Evolutionary conservation across 2,113 vertebrate genomes (phyloP).

Genomic region (Myiagra hebetior): DNA sequence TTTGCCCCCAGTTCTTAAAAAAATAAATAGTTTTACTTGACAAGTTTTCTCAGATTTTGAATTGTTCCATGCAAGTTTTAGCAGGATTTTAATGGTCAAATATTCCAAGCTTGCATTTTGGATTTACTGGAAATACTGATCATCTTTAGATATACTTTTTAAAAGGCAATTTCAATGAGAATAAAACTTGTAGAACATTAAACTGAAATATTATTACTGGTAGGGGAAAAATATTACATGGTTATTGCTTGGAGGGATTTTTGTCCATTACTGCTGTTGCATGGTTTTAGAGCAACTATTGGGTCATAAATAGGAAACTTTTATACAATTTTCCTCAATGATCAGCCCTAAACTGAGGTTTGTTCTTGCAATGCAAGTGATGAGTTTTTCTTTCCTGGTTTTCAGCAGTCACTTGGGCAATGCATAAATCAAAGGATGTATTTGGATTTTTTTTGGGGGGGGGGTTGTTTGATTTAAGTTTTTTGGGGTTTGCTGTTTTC

Average conservation of each 20-base stretch:
- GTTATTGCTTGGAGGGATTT: neutral
- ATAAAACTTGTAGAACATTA: neutral
- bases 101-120: neutral
- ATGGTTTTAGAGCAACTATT: neutral
- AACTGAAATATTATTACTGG: neutral
- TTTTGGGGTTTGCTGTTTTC: neutral
- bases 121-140: neutral
- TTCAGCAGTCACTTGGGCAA: neutral
- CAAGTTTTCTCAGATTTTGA: neutral
- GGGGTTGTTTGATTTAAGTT: neutral
- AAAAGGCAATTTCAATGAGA: neutral
- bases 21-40: neutral
- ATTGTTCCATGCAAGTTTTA: neutral
- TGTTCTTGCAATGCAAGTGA: neutral
- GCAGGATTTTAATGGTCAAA: neutral
- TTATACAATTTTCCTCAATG: neutral
- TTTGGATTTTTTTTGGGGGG: accelerated
- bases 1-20: neutral
- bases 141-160: neutral
- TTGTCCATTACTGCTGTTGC: neutral
- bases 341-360: neutral
- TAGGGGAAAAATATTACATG: neutral
- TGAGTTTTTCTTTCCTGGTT: neutral
- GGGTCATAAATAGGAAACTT: neutral
- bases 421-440: neutral